Conservation (phyloP, 2,113 vertebrate species). For the Poicephalus meyeri region DNA sequence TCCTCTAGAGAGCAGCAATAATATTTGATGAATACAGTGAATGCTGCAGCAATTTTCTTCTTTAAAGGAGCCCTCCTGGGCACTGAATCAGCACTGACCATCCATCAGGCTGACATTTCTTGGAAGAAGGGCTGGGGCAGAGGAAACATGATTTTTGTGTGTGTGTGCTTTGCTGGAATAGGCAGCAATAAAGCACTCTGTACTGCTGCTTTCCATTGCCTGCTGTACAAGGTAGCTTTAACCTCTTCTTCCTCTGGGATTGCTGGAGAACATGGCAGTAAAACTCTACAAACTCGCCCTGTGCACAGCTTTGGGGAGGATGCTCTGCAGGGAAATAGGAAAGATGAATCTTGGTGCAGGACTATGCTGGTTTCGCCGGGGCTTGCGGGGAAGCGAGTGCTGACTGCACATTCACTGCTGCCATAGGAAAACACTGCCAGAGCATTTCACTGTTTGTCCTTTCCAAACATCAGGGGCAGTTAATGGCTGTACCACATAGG, state of each 20-base stretch:
- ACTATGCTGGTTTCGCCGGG: background rate
- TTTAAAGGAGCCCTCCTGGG: background rate
- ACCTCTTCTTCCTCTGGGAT: background rate
- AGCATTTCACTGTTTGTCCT: background rate
- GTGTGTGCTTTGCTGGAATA: background rate
- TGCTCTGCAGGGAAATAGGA: background rate
- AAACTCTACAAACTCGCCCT: background rate
- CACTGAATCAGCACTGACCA: conserved; percentile 24
- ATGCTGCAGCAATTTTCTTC: conserved; percentile 22
- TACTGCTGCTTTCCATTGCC: background rate
- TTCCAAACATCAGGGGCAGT: background rate
- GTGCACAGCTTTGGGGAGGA: background rate
- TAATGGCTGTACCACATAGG: background rate
- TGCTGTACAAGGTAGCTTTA: background rate
- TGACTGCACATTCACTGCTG: background rate
- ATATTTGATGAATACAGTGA: background rate
- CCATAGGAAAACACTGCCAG: background rate
- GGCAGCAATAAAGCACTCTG: conserved; percentile 1
- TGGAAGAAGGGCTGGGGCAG: background rate
- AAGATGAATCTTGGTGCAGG: background rate
- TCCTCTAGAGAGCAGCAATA: background rate
- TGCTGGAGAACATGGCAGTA: background rate
- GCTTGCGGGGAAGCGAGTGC: background rate
- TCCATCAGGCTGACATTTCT: background rate
- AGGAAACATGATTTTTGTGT: background rate